Base-by-base conservation (phyloP, 2,113 vertebrate genomes). In the Sceloporus undulatus region DNA sequence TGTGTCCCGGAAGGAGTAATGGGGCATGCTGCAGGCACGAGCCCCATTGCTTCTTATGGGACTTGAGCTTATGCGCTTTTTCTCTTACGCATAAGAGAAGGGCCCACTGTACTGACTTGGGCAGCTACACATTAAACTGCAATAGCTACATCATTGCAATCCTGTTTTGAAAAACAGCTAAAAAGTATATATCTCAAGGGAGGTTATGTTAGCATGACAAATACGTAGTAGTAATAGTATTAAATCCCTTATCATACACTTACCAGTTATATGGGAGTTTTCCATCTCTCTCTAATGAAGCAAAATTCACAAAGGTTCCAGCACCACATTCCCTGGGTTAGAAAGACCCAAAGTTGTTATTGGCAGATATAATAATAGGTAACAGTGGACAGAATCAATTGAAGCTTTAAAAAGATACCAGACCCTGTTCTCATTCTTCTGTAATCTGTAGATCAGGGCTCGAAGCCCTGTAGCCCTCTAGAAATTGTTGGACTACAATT, bases 211-310 rank as follows among this genome's bases (percentile, higher is more conserved):
- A 40, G n/a, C 34, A 9, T 65, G 71, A 42, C 56, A 62, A 68
- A 66, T 77, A 48, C 42, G 42, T 48, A 48, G 71, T 19, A 6
- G 54, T 0, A 80, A 16, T 62, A 70, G 23, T 59, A 87, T 79
- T 62, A 93, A 23, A 18, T 73, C 82, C 84, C 59, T 77, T 93
- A 68, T 56, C 73, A 66, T 85, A 52, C 52, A 96, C 98, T 93
- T 97, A 99, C 99, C 98, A 99, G 82, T 98, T 99, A 91, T 99
- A 99, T 0, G 99, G 98, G 48, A 99, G 98, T 75, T 99, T 99
- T 23, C 98, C 98, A 77, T 99, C 99, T 87, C 98, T 95, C 88
- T 99, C 99, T 79, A 99, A 98, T 1, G 99, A 98, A 0, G 99
- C 98, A 40, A 99, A 99, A 87, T 99, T 99, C 86, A 99, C 98